These are phyloP conservation scores for Phallusia fumigata DNA, from an alignment of 23 tunicate species.

Conservation along the genomic window DNA sequence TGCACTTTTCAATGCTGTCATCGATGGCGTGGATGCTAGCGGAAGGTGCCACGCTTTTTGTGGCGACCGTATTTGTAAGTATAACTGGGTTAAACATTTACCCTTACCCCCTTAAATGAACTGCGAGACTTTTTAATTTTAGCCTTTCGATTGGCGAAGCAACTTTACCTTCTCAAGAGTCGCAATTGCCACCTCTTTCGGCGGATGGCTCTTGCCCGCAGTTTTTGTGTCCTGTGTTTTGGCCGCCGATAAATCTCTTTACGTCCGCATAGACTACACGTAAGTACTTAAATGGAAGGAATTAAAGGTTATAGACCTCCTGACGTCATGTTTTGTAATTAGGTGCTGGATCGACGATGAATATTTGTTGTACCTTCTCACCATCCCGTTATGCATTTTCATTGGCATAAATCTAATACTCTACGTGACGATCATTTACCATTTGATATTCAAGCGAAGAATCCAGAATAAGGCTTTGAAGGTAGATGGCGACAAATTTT, in stretches of 20 bases:
- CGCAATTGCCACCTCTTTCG: background rate
- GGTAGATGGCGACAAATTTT: too few relatives aligned
- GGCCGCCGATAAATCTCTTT: background rate
- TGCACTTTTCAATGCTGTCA: conserved; percentile 22
- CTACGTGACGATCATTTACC: conserved; percentile 6
- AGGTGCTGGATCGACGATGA: conserved; percentile 32
- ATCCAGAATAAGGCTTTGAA: too few relatives aligned
- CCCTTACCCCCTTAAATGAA: too few relatives aligned
- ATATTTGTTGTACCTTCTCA: conserved; percentile 1
- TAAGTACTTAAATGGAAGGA: background rate
- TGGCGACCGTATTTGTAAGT: background rate
- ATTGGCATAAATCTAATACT: conserved; percentile 13
- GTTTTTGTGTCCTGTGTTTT: conserved; percentile 17
- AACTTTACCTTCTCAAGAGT: background rate
- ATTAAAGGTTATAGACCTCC: too few relatives aligned
- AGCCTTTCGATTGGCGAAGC: background rate
- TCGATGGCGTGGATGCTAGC: conserved; percentile 24
- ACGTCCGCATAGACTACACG: conserved; percentile 11
- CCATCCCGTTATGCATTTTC: conserved; percentile 9
- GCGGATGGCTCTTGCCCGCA: conserved; percentile 25
- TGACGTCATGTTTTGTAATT: too few relatives aligned
- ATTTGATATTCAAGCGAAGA: background rate
- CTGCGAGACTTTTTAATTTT: background rate
- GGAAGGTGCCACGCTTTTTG: conserved; percentile 1
- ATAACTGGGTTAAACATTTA: background rate